Base-by-base conservation (phyloP, 2,888 invertebrate species). In the Parasteatoda lunata region DNA sequence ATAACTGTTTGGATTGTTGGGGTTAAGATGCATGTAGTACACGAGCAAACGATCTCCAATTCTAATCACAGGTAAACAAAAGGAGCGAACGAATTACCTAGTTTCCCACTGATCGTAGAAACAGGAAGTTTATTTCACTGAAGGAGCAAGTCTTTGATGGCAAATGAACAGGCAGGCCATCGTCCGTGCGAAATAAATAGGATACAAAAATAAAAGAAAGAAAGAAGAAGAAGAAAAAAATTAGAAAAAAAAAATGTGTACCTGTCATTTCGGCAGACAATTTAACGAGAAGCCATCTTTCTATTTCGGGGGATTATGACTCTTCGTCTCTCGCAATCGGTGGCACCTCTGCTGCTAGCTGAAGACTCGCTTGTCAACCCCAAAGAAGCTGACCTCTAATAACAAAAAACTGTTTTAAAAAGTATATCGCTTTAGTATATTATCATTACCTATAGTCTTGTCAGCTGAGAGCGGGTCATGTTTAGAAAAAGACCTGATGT, bases 391-490 rank as follows among this genome's bases (percentile, higher is more conserved):
- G 59, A 59, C 59, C 59, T 59, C 59, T n/a, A 9, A 9, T 9
- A 59, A n/a, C 9, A 59, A 59, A 59, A 59, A 59, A 13, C 59
- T 59, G 7, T 13, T 59, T 30, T 30, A 30, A 30, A 30, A 30
- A 30, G 59, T 13, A 59, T 59, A 9, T n/a, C 59, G 59, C 59
- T 59, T 9, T 59, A 59, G 59, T 13, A 59, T 59, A 59, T 59
- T 59, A 9, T 49, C 71, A 48, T 79, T 49, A 51, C 48, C 65
- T 66, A 52, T 66, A 71, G 59, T 11, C 68, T 84, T 70, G 84
- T 68, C 77, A 65, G 52, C 49, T 59, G 7, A 76, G 30, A 52
- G 72, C 71, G 71, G 85, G 85, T 85, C 85, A 30, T 30, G 30
- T 30, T 30, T 30, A 85, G 64, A 9, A 59, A 9, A n/a, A 59